Evolutionary conservation across 2,797 vertebrate genomes (phyloP).

Genomic region (Pogoniulus pusillus): DNA sequence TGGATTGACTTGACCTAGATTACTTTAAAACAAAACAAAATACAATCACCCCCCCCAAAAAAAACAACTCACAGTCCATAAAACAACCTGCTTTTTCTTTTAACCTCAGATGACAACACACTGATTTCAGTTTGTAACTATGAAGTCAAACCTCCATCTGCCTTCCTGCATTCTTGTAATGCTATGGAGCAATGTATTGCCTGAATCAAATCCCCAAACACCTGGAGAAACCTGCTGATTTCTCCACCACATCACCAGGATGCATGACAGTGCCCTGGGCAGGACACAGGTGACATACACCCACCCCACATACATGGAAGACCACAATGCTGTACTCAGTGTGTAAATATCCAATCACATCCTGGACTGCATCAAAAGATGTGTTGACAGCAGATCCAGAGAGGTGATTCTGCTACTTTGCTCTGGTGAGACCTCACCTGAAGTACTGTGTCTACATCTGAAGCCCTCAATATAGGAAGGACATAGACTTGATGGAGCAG

Average conservation of each 20-base stretch:
- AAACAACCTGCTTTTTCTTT: neutral
- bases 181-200: neutral
- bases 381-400: too few species aligned
- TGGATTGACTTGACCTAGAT: constrained; percentile 49
- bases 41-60: too few species aligned
- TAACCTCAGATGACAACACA: neutral
- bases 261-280: neutral
- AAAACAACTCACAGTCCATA: neutral
- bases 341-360: too few species aligned
- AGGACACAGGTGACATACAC: neutral
- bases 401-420: too few species aligned
- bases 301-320: neutral
- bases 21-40: neutral
- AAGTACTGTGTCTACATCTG: too few species aligned
- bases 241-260: neutral
- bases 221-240: neutral
- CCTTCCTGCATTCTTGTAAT: neutral
- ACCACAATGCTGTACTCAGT: accelerated
- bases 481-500: too few species aligned
- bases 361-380: too few species aligned
- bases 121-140: neutral
- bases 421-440: too few species aligned
- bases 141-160: neutral
- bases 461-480: too few species aligned
- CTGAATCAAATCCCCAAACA: neutral